Percentiles rank a stretch among this genome's conserved stretches.
These are phyloP conservation scores for Caenorhabditis brenneri DNA, from an alignment of 1,140 invertebrate genomes.

Conservation along the genomic window DNA sequence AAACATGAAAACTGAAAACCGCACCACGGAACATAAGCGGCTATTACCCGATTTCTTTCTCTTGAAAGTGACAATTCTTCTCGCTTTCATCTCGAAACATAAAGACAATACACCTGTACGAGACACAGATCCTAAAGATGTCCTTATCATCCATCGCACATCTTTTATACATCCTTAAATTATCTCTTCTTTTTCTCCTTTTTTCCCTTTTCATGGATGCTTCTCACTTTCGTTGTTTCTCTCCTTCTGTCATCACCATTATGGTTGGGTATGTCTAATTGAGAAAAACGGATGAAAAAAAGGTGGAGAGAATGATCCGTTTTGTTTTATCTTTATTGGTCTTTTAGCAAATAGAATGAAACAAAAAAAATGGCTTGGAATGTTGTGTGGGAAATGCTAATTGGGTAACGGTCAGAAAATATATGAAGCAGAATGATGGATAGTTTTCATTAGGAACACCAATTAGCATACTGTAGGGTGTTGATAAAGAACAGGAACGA, in stretches of 20 bases:
- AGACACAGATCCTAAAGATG: neutral
- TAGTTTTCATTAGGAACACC: neutral
- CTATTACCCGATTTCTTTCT: neutral
- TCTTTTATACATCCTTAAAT: constrained; percentile 30
- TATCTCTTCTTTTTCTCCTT: constrained; percentile 17
- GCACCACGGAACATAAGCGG: neutral
- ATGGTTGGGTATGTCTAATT: constrained; percentile 38
- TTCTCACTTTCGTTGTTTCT: constrained; percentile 22
- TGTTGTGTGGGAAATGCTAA: neutral
- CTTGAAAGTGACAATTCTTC: constrained; percentile 31
- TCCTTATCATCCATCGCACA: constrained; percentile 19
- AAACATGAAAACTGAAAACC: constrained; percentile 2
- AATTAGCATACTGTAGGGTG: neutral
- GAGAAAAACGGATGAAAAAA: constrained; percentile 18
- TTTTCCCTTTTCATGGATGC: constrained; percentile 24
- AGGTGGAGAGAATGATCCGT: constrained; percentile 27
- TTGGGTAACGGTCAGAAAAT: neutral
- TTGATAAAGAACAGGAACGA: too few relatives aligned
- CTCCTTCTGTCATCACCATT: neutral
- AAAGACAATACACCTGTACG: neutral
- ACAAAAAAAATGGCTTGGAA: constrained; percentile 18
- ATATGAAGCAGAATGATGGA: constrained; percentile 3
- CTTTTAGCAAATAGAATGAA: neutral
- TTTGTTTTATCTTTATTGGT: constrained; percentile 20
- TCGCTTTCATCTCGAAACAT: constrained; percentile 1